A percentile compares a stretch with the other conserved stretches of the same genome.
phyloP scores from a whole-genome alignment of 2,113 vertebrate species.

The Plectropomus leopardus region DNA sequence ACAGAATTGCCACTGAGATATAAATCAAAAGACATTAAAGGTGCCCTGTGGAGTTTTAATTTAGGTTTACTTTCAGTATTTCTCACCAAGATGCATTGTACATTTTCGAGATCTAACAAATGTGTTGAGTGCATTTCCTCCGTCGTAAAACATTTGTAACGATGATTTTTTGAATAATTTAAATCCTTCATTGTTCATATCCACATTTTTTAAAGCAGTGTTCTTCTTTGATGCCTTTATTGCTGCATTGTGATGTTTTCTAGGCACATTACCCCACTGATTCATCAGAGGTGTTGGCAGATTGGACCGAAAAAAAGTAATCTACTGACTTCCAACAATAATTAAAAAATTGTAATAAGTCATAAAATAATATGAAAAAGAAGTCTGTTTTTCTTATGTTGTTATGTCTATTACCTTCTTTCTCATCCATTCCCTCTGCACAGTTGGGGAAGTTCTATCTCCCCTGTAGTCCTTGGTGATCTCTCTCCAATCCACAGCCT shows the following conservation, averaged over 20 bases:
- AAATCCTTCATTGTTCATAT: not conserved
- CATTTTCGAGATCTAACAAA: not conserved
- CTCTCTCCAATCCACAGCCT: no score
- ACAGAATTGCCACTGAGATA: not conserved
- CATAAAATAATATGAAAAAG: no score
- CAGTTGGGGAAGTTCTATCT: no score
- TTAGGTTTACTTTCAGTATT: not conserved
- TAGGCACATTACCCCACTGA: not conserved
- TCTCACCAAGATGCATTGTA: not conserved
- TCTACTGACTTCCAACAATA: not conserved
- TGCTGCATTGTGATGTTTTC: not conserved
- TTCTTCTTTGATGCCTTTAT: not conserved
- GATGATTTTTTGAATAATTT: conserved; percentile 5
- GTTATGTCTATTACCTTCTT: no score
- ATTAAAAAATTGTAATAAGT: no score
- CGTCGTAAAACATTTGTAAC: not conserved
- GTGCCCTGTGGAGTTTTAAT: not conserved
- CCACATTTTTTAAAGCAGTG: not conserved
- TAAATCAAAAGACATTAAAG: conserved; percentile 6
- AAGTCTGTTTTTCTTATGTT: no score
- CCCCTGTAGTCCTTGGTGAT: no score
- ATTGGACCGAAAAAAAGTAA: not conserved
- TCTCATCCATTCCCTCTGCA: no score
- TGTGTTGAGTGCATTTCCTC: not conserved
- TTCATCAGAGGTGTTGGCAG: not conserved